These are phyloP conservation scores for Ianthella basta DNA, from an alignment of 37 sponge, comb jelly and placozoan species.

Conservation along the genomic window DNA sequence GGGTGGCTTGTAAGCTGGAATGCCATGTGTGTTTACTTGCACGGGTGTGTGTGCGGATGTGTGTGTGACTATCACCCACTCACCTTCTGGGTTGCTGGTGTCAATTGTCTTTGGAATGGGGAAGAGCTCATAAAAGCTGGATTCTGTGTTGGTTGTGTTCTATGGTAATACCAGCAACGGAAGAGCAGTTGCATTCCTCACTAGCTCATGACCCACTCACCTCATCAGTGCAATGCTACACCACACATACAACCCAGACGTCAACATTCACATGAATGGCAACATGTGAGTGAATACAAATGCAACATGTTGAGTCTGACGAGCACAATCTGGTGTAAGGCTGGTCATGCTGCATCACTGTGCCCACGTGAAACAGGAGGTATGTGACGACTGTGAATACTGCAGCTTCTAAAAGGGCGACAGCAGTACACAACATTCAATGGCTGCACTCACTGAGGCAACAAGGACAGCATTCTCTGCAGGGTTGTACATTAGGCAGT, in stretches of 20 bases:
- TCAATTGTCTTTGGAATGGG: conserved; percentile 67
- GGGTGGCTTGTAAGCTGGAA: no score
- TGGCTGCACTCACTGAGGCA: conserved; percentile 65
- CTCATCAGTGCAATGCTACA: background rate
- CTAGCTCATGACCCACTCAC: background rate
- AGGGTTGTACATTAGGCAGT: conserved; percentile 79
- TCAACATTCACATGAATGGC: background rate
- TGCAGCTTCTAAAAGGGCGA: no score
- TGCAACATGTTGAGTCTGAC: no score
- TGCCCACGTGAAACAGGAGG: no score
- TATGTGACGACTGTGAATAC: no score
- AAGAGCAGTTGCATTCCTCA: background rate
- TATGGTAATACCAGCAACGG: background rate
- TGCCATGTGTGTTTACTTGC: no score
- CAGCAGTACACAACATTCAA: background rate
- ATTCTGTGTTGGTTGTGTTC: conserved; percentile 85
- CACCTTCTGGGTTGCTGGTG: conserved; percentile 74
- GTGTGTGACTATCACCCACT: background rate
- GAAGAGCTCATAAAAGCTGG: conserved; percentile 79
- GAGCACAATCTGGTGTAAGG: no score
- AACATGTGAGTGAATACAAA: background rate
- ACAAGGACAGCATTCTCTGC: conserved; percentile 91
- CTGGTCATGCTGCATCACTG: no score
- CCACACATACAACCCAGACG: no score
- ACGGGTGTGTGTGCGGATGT: background rate